phyloP scores from a whole-genome alignment of 2,113 vertebrate genomes.

The Eublepharis macularius region DNA sequence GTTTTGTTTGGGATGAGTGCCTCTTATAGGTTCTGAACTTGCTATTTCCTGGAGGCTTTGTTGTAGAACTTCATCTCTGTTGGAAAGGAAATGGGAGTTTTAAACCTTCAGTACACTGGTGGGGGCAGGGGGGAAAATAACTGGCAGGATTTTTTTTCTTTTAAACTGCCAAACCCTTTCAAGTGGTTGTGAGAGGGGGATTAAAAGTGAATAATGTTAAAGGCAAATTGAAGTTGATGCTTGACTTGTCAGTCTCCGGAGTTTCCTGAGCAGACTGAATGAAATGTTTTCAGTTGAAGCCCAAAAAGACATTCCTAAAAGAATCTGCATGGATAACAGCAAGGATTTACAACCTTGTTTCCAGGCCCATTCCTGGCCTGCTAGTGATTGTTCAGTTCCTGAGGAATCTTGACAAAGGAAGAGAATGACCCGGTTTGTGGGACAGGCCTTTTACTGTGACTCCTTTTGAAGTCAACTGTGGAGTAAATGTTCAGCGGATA shows the following conservation, averaged over 20 bases:
- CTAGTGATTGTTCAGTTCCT: slow-evolving; percentile 51
- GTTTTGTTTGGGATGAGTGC: neutral
- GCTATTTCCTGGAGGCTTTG: slow-evolving; percentile 5
- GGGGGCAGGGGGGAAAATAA: slow-evolving; percentile 7
- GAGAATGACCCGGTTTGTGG: slow-evolving; percentile 35
- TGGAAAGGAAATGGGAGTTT: slow-evolving; percentile 32
- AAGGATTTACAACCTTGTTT: slow-evolving; percentile 59
- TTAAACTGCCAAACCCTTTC: slow-evolving; percentile 35
- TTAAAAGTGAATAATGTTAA: slow-evolving; percentile 53
- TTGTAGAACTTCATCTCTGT: slow-evolving; percentile 30
- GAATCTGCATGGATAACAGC: slow-evolving; percentile 55
- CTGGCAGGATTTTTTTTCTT: slow-evolving; percentile 20
- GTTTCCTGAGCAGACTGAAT: slow-evolving; percentile 58
- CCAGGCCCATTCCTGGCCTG: slow-evolving; percentile 56
- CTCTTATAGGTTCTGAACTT: neutral
- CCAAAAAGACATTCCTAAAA: slow-evolving; percentile 52
- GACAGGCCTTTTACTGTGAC: slow-evolving; percentile 36
- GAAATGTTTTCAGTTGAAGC: slow-evolving; percentile 54
- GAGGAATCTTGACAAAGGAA: slow-evolving; percentile 49
- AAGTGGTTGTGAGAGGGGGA: slow-evolving; percentile 29
- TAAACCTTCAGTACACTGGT: neutral
- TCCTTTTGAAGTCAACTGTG: slow-evolving; percentile 27
- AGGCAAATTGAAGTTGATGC: slow-evolving; percentile 53
- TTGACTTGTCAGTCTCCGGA: slow-evolving; percentile 58
- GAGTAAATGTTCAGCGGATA: neutral